Conservation (phyloP, 2,888 invertebrate species). For the Athalia cordata region DNA sequence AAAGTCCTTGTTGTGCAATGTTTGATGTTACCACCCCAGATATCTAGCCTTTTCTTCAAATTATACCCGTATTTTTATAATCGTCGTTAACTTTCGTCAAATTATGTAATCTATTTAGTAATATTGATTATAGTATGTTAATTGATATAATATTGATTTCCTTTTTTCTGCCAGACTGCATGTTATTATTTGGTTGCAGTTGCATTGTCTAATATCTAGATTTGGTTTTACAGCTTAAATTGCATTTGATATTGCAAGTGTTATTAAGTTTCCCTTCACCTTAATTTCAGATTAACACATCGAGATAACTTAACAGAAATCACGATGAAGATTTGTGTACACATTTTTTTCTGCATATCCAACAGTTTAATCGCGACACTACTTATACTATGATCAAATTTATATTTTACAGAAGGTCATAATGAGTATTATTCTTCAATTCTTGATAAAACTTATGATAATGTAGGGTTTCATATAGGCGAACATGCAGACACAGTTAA, state of each 20-base stretch:
- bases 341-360: background rate
- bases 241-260: constrained; percentile 42
- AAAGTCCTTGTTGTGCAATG: background rate
- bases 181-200: constrained; percentile 43
- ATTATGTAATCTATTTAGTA: constrained; percentile 2
- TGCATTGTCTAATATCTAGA: constrained; percentile 34
- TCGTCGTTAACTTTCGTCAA: background rate
- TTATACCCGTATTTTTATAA: background rate
- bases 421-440: background rate
- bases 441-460: background rate
- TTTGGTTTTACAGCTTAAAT: constrained; percentile 47
- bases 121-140: constrained; percentile 14
- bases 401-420: background rate
- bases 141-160: background rate
- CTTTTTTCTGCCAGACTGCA: constrained; percentile 29
- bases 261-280: constrained; percentile 29
- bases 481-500: constrained; percentile 1
- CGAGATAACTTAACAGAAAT: background rate
- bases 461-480: constrained; percentile 18
- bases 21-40: background rate
- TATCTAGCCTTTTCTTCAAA: no score
- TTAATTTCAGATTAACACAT: constrained; percentile 20
- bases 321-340: no score
- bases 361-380: background rate
- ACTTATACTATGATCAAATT: no score